Base-by-base conservation (phyloP, 2,888 invertebrate species). In the Caenorhabditis sp. region DNA sequence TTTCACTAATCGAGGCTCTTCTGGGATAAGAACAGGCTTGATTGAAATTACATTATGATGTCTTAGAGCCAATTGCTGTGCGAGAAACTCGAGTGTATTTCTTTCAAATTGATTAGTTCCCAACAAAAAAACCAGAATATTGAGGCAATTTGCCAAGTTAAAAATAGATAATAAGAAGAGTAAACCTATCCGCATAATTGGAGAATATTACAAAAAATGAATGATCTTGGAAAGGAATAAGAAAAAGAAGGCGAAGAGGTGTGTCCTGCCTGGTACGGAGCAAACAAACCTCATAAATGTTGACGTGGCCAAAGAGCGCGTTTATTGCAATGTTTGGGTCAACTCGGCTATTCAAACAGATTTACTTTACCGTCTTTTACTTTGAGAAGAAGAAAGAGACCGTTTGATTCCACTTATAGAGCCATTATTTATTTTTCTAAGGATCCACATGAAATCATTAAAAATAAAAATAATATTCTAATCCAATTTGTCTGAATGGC, bases 11-110 rank as follows among this genome's bases (percentile, higher is more conserved):
- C 84, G 67, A 2, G 86, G 87, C 62, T 86, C 85, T 70, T 87
- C 87, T n/a, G 87, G 87, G 43, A 87, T 85, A n/a, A 87, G 69
- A 38, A 87, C 73, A 1, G 85, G 84, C 70, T 85, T 86, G 50
- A 87, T 83, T 10, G 85, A 83, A 61, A 83, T 80, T 36, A 83
- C 81, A 59, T 81, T 78, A 73, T 85, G 85, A 65, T 83, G 84
- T 59, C 86, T 70, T 14, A 84, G 70, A 4, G 87, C 87, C 21
- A 87, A 65, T 70, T 87, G 83, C 72, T 87, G 87, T 14, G 87
- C 87, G 20, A 87, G 58, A 62, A 79, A 84, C 66, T 87, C 85
- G 62, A 87, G 83, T 8, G 73, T 80, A 38, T 77, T 77, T 26
- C 87, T 74, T 59, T 87, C 87, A 65, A 78, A 84, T 62, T 85